Evolutionary conservation across 1,140 invertebrate species (phyloP).

Genomic region (Drosophila lini): DNA sequence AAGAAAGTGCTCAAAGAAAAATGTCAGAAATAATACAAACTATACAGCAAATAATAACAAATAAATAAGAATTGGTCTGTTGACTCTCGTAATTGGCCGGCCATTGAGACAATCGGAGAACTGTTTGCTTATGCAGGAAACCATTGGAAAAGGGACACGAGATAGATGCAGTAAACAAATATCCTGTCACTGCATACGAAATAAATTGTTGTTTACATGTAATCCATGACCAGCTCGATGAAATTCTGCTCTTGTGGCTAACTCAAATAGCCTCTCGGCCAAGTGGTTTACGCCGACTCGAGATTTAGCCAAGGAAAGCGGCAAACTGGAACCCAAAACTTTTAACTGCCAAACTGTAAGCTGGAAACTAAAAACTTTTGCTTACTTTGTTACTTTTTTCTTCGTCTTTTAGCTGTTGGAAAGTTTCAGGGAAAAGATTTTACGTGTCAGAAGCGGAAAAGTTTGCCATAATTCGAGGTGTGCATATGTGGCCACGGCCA

Average conservation of each 20-base stretch:
- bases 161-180: conserved; percentile 21
- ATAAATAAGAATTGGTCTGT: conserved; percentile 47
- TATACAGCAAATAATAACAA: conserved; percentile 20
- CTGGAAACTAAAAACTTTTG: conserved; percentile 32
- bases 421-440: conserved; percentile 54
- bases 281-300: conserved; percentile 40
- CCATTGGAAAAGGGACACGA: background rate
- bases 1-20: conserved; percentile 50
- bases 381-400: conserved; percentile 9
- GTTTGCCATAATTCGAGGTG: conserved; percentile 31
- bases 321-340: conserved; percentile 40
- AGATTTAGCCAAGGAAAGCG: conserved; percentile 16
- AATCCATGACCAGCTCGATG: conserved; percentile 27
- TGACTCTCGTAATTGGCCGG: conserved; percentile 25
- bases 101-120: conserved; percentile 21
- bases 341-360: conserved; percentile 35
- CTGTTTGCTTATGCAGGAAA: conserved; percentile 26
- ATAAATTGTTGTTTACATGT: conserved; percentile 33
- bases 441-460: conserved; percentile 29
- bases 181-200: conserved; percentile 11
- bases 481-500: conserved; percentile 11
- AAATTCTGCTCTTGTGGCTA: conserved; percentile 1
- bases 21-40: conserved; percentile 4
- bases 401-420: background rate
- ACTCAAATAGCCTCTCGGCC: conserved; percentile 35